These are phyloP conservation scores for Elegia similella DNA, from an alignment of 2,888 invertebrate genomes.

Conservation along the genomic window DNA sequence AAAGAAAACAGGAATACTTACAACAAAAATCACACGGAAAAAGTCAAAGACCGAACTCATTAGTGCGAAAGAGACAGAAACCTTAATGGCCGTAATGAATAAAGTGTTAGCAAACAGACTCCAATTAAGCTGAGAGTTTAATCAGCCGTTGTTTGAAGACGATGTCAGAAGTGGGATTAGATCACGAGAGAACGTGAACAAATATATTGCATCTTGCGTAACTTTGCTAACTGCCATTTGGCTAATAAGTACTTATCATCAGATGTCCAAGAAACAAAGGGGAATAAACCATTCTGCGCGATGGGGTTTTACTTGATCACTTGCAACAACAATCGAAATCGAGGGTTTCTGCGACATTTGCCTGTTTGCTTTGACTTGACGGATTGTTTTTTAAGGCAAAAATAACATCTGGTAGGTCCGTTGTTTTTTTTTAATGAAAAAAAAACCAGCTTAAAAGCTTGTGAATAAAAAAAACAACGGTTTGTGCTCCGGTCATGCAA, in stretches of 20 bases:
- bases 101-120: conserved; percentile 50
- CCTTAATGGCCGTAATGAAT: conserved; percentile 49
- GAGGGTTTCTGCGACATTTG: neutral
- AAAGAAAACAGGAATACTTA: too few relatives aligned
- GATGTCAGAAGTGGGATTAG: neutral
- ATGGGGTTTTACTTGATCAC: neutral
- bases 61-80: neutral
- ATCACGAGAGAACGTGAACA: neutral
- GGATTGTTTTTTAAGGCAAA: too few relatives aligned
- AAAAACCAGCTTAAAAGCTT: too few relatives aligned
- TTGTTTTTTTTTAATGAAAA: too few relatives aligned
- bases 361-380: neutral
- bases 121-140: conserved; percentile 49
- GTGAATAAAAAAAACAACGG: too few relatives aligned
- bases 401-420: too few relatives aligned
- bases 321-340: neutral
- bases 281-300: neutral
- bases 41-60: neutral
- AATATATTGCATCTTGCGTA: neutral
- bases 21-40: neutral
- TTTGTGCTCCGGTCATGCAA: too few relatives aligned
- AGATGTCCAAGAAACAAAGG: too few relatives aligned
- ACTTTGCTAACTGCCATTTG: too few relatives aligned
- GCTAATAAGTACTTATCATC: too few relatives aligned
- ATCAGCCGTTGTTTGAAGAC: conserved; percentile 22